Conservation (phyloP, 2,113 vertebrate genomes). For the Oriolus oriolus region DNA sequence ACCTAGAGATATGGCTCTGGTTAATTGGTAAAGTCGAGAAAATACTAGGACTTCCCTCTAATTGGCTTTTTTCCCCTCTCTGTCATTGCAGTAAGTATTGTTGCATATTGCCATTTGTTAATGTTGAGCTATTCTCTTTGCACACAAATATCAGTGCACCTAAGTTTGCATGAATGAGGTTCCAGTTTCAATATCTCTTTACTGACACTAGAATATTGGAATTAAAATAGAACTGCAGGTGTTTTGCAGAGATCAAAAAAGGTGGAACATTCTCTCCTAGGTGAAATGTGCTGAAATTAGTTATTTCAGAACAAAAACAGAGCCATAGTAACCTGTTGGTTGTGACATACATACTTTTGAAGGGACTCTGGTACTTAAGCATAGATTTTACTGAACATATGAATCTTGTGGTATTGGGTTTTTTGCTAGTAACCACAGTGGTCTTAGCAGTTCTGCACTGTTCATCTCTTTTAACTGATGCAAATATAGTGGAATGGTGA, state of each 20-base stretch:
- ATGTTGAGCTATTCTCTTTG: not conserved
- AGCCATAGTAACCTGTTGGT: not conserved
- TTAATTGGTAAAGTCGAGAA: not conserved
- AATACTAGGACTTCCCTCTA: not conserved
- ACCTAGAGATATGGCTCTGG: not conserved
- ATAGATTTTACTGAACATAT: not conserved
- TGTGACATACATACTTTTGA: not conserved
- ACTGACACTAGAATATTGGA: not conserved
- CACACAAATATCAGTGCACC: not conserved
- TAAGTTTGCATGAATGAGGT: not conserved
- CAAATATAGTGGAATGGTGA: not conserved
- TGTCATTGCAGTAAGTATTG: not conserved
- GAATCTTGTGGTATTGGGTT: not conserved
- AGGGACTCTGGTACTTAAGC: not conserved
- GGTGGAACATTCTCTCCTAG: not conserved
- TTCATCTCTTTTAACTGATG: not conserved
- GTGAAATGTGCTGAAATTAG: not conserved
- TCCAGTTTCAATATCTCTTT: not conserved
- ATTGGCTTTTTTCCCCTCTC: rapidly evolving
- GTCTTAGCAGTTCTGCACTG: not conserved
- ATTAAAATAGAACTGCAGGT: not conserved
- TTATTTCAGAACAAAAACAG: not conserved
- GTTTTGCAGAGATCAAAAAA: not conserved
- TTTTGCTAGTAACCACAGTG: not conserved
- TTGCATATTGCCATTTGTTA: not conserved